Conservation (phyloP, 2,113 vertebrate genomes). For the Emydocephalus ijimae region DNA sequence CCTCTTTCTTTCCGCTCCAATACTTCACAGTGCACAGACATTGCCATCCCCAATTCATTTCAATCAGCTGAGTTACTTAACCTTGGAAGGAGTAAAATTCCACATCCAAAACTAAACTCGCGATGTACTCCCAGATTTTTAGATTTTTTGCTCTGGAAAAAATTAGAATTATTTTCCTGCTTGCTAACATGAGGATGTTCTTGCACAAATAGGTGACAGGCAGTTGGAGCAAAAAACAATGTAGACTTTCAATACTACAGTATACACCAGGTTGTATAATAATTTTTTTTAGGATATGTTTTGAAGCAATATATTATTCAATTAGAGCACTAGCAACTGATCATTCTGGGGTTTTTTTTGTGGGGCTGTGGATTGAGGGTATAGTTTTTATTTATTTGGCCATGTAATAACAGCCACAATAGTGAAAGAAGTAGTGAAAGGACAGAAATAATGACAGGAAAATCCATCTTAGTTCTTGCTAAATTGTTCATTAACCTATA, state of each 20-base stretch:
- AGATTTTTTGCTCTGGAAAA: not conserved
- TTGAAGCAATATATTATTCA: not conserved
- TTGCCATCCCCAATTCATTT: constrained; percentile 33
- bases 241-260: not conserved
- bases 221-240: not conserved
- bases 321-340: not conserved
- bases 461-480: not conserved
- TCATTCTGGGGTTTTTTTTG: not conserved
- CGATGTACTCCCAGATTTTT: not conserved
- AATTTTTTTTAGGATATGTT: not conserved
- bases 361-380: no score
- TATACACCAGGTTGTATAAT: not conserved
- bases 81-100: constrained; percentile 38
- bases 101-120: not conserved
- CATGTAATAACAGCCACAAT: not conserved
- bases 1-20: constrained; percentile 36
- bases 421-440: not conserved
- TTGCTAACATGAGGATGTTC: not conserved
- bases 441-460: not conserved
- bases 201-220: not conserved
- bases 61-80: constrained; percentile 37
- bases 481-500: not conserved
- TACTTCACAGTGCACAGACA: constrained; percentile 39
- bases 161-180: not conserved
- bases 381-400: not conserved